A percentile compares a stretch with the other conserved stretches of the same genome.
Conservation (phyloP, 2,888 invertebrate genomes). For the Ethmia dodecea region DNA sequence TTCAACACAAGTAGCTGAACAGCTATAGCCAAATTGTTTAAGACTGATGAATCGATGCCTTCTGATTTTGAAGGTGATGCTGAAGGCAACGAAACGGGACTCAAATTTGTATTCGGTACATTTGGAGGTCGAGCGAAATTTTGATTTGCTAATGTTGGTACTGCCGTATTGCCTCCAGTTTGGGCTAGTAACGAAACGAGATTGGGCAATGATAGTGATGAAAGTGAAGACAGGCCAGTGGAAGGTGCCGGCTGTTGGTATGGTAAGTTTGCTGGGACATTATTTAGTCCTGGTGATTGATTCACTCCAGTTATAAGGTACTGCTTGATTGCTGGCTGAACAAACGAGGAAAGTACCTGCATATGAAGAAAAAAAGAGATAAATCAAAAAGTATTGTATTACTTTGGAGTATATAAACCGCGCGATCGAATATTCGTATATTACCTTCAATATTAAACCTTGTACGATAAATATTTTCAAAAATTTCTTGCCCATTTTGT, state of each 20-base stretch:
- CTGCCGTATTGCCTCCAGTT: background rate
- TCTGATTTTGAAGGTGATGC: background rate
- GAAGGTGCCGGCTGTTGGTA: conserved; percentile 3
- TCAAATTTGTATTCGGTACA: too few species aligned
- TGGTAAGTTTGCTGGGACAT: conserved; percentile 1
- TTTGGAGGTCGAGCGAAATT: background rate
- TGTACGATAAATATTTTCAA: too few species aligned
- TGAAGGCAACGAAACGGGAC: too few species aligned
- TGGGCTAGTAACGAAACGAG: background rate
- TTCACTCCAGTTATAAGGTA: conserved; percentile 10
- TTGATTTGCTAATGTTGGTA: background rate
- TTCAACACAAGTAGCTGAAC: conserved; percentile 53
- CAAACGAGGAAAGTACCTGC: conserved; percentile 24
- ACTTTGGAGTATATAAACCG: too few species aligned
- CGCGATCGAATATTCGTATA: too few species aligned
- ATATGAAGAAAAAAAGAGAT: conserved; percentile 10
- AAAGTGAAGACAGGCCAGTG: conserved; percentile 4
- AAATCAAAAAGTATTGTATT: background rate
- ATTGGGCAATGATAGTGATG: background rate
- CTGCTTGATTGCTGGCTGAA: conserved; percentile 19
- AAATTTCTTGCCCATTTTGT: too few species aligned
- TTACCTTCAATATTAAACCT: too few species aligned
- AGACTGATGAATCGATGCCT: conserved; percentile 38
- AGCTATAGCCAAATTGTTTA: conserved; percentile 61
- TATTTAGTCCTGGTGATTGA: conserved; percentile 4